Conservation (phyloP, 2,888 invertebrate species). For the Leucophenga montana region DNA sequence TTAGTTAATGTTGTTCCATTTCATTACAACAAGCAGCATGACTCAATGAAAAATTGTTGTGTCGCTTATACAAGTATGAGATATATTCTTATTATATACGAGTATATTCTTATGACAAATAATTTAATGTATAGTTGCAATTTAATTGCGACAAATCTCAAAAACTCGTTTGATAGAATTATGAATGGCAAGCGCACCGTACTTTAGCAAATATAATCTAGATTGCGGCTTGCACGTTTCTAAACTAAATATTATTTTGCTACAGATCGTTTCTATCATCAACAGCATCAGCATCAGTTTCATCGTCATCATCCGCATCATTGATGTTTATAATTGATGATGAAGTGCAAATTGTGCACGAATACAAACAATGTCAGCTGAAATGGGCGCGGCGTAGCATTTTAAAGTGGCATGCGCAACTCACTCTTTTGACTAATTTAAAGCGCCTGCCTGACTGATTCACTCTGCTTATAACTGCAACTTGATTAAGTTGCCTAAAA, state of each 20-base stretch:
- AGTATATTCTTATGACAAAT: conserved; percentile 42
- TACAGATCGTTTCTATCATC: background rate
- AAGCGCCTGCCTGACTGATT: no score
- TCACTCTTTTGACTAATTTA: background rate
- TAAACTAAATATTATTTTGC: background rate
- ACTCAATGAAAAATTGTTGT: no score
- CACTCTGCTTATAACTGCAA: no score
- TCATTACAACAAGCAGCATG: no score
- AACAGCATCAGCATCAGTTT: no score
- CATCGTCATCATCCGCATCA: background rate
- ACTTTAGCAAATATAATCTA: background rate
- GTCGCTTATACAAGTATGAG: no score
- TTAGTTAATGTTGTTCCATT: background rate
- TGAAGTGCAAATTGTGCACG: conserved; percentile 21
- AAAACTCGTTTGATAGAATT: background rate
- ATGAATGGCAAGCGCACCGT: no score
- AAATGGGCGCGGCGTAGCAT: conserved; percentile 21
- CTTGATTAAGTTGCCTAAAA: conserved; percentile 6
- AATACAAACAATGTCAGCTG: conserved; percentile 17
- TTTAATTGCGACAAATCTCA: background rate
- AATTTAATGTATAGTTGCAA: conserved; percentile 35
- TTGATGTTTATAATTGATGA: conserved; percentile 24
- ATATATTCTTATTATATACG: no score
- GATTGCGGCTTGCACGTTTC: background rate
- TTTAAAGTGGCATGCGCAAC: conserved; percentile 1